phyloP scores from a whole-genome alignment of 2,888 invertebrate genomes.

The Taphrorychus bicolor region DNA sequence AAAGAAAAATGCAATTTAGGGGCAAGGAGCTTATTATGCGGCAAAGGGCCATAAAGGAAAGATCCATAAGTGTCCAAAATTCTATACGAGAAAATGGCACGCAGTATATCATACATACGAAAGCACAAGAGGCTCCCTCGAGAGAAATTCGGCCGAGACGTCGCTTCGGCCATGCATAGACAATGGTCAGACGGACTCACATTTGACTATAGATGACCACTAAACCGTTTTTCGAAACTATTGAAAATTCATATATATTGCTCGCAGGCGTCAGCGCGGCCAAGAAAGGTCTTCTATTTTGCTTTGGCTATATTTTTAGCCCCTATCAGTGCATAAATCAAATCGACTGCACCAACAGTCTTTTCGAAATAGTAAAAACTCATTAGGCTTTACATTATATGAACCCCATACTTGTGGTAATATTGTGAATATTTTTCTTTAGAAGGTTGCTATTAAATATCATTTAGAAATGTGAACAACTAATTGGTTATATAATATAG shows the following conservation, averaged over 20 bases:
- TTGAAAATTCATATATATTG: constrained; percentile 55
- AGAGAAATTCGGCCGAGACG: constrained; percentile 56
- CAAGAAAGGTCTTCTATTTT: constrained; percentile 43
- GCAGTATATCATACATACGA: constrained; percentile 59
- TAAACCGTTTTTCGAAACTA: constrained; percentile 58
- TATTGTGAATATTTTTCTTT: too few species aligned
- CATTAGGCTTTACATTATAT: too few species aligned
- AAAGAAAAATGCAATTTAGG: constrained; percentile 39
- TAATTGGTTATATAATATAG: too few species aligned
- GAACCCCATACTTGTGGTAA: too few species aligned
- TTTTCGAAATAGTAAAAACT: too few species aligned
- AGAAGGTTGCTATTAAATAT: background rate
- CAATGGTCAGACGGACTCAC: constrained; percentile 58
- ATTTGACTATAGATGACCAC: constrained; percentile 62
- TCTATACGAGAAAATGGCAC: constrained; percentile 55
- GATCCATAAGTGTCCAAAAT: constrained; percentile 55
- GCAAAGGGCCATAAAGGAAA: constrained; percentile 42
- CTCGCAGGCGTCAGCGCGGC: constrained; percentile 49
- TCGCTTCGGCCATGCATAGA: constrained; percentile 56
- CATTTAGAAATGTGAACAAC: background rate
- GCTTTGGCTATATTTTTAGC: constrained; percentile 34
- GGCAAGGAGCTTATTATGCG: constrained; percentile 38
- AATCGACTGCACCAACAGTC: constrained; percentile 27
- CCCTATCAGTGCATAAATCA: constrained; percentile 13
- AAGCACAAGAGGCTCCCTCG: constrained; percentile 56